Percentiles rank a stretch among this genome's conserved stretches.
phyloP scores from a whole-genome alignment of 2,797 vertebrate genomes.

The Crypturellus tataupa region DNA sequence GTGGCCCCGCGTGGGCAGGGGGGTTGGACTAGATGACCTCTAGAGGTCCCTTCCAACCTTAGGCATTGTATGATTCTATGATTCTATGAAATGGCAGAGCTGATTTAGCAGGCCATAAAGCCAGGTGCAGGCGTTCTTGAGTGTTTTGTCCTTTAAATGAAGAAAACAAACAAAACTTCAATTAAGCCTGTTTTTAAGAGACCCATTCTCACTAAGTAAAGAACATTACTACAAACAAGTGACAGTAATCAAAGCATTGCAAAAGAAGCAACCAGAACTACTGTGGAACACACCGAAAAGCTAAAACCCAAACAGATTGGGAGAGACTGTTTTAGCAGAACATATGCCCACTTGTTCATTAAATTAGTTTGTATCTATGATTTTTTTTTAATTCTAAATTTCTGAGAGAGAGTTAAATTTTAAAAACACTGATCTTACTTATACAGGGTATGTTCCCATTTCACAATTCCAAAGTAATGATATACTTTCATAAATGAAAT shows the following conservation, averaged over 20 bases:
- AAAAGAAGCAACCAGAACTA: background rate
- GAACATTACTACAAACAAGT: background rate
- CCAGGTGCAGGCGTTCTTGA: background rate
- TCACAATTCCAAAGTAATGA: slow-evolving; percentile 7
- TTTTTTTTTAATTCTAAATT: slow-evolving; percentile 35
- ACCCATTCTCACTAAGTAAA: background rate
- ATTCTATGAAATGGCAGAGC: too few relatives aligned
- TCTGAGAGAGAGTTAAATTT: slow-evolving; percentile 38
- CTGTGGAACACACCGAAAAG: background rate
- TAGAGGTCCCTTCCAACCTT: too few relatives aligned
- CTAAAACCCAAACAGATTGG: background rate
- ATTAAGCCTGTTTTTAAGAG: slow-evolving; percentile 48
- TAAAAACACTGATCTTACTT: slow-evolving; percentile 1
- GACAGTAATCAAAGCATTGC: slow-evolving; percentile 9
- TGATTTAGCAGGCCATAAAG: background rate
- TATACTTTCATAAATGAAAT: background rate
- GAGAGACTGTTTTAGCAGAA: background rate
- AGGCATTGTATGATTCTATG: too few relatives aligned
- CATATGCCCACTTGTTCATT: background rate
- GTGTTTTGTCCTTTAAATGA: slow-evolving; percentile 5
- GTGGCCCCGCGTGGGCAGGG: too few relatives aligned
- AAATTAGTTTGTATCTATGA: background rate
- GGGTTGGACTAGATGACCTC: too few relatives aligned
- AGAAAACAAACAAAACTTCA: background rate
- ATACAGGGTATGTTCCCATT: slow-evolving; percentile 15